Percentiles rank a stretch among this genome's conserved stretches.
These are phyloP conservation scores for Bovichtus diacanthus DNA, from an alignment of 2,797 vertebrate genomes.

Conservation along the genomic window DNA sequence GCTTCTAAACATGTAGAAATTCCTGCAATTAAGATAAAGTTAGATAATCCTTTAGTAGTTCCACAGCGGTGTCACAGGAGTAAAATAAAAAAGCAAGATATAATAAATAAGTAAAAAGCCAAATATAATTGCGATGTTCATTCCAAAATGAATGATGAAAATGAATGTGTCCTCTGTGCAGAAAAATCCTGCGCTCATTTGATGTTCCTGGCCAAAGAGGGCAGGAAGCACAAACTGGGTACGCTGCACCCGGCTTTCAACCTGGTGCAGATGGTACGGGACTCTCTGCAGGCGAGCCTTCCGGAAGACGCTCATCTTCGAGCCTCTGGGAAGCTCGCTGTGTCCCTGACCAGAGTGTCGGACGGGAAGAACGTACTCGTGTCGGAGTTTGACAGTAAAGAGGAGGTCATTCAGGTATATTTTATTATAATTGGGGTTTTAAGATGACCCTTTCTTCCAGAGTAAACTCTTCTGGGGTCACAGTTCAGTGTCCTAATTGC, in stretches of 20 bases:
- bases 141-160: too few species aligned
- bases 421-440: background rate
- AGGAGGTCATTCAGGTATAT: conserved; percentile 91
- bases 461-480: background rate
- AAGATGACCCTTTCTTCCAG: background rate
- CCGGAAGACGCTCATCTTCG: conserved; percentile 87
- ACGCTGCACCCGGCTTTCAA: conserved; percentile 88
- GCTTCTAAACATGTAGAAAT: background rate
- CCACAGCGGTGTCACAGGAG: too few species aligned
- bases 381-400: conserved; percentile 90
- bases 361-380: conserved; percentile 90
- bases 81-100: too few species aligned
- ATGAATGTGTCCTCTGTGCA: conserved; percentile 35
- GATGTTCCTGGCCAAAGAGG: conserved; percentile 80
- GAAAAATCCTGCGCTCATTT: conserved; percentile 82
- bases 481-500: background rate
- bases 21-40: too few species aligned
- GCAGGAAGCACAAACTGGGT: conserved; percentile 84
- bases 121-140: too few species aligned
- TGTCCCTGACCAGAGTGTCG: conserved; percentile 91
- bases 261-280: conserved; percentile 79
- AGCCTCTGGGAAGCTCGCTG: conserved; percentile 83
- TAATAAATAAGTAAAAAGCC: too few species aligned
- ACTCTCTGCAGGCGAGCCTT: conserved; percentile 77
- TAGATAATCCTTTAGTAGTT: too few species aligned